Base-by-base conservation (phyloP, 2,797 vertebrate species). In the Echiichthys vipera region DNA sequence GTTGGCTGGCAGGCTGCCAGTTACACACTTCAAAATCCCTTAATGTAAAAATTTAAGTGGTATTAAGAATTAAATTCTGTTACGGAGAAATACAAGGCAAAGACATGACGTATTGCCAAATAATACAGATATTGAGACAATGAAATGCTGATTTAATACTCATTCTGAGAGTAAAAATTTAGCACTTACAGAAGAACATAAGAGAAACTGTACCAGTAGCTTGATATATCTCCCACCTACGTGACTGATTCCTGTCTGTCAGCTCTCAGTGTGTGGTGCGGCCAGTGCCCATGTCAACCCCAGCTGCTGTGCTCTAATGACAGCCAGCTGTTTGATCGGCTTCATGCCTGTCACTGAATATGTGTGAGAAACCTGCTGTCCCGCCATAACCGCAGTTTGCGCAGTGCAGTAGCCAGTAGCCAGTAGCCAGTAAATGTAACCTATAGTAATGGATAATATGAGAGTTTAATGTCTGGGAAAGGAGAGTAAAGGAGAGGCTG, bases 261-360 rank as follows among this genome's bases (percentile, higher is more conserved):
- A 29, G 65, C 64, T 45, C 78, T 78, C 47, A 9, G 40, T 65
- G n/a, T 65, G 30, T 51, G 37, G 71, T 66, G 43, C 69, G 36
- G 67, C 64, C 77, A 59, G 43, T 34, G 66, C 58, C 72, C 84
- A 64, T 71, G 84, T 87, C 85, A 72, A 51, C 59, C 47, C 87
- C 93, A 94, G 92, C 92, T 92, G 92, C 88, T 69, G 83, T 43
- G 77, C 79, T 86, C 77, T 88, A 87, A 89, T 83, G 85, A 90
- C 84, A 87, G 86, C 91, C 90, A 91, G 91, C 91, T 93, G 89
- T 91, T 88, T 90, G 88, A 91, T 89, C 55, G 70, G 67, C 79
- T 71, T 72, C 55, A 9, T 43, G 80, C 79, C 69, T 87, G 92
- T 92, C 90, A 92, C 88, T 89, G 82, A 91, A 92, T 93, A 92